Base-by-base conservation (phyloP, 2,797 vertebrate genomes). In the Mormyrus proboscirostris region DNA sequence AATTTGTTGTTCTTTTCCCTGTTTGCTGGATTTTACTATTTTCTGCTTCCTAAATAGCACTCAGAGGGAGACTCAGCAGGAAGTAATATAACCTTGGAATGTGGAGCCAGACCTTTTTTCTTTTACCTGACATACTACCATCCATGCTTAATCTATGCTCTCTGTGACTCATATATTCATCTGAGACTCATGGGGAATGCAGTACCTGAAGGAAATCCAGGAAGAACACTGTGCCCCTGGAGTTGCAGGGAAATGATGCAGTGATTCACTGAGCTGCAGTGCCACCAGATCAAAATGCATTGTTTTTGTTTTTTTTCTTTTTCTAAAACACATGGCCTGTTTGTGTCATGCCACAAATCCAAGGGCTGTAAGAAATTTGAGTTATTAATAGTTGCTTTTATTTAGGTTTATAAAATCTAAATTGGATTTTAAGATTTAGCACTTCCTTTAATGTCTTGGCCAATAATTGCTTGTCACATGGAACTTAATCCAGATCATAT, bases 291-390 rank as follows among this genome's bases (percentile, higher is more conserved):
- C 79, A 83, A 2, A 83, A 9, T 0, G 0, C 16, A 49, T 2
- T 16, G 4, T 5, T 89, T 51, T 83, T 25, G 22, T 22, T 25
- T 65, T 25, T 59, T 88, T 88, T 25, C 22, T 88, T 88, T 49
- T 89, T 33, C 44, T 47, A 62, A 65, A 89, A 85, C 41, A 65
- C 22, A 47, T 62, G 55, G 57, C 47, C 4, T 86, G 57, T 89
- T 85, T 85, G 44, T 59, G 19, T 38, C 57, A 49, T 69, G 55
- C 76, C 59, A 22, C 7, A 57, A 55, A 85, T 51, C 44, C 82
- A 38, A 86, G 79, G 14, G 55, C 57, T 44, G 38, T 59, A 89
- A 89, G 73, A 53, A 89, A 79, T 59, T 85, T 86, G 44, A 51
- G 41, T 53, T 16, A 69, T 57, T 65, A 49, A 65, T 79, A 16